Evolutionary conservation across 2,113 vertebrate species (phyloP), one percentile per base, ranked within the genome.

Genomic region (Stercorarius parasiticus): DNA sequence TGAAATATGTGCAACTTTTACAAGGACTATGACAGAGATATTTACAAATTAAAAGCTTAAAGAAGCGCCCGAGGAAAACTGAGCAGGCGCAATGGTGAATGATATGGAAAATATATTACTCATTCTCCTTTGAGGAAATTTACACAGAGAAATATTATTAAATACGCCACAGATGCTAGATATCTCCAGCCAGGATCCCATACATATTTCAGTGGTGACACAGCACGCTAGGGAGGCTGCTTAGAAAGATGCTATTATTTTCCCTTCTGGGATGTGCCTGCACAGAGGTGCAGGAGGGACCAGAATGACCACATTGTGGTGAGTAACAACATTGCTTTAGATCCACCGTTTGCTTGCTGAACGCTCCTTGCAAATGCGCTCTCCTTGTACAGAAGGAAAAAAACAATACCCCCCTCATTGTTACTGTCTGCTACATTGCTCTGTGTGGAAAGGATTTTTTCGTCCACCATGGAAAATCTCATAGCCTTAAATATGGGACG

Each of bases 381-480:
- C 32, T 83, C 19, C 56, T 38, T 38, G 40, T 42, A 18, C 4
- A 38, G 62, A 71, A 85, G 52, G 6, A 71, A 83, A 84, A 58
- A 53, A 90, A 9, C 1, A 5, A 59, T 5, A 11, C 5, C 9
- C 5, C 1, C 16, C 15, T 32, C 2, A 0, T 38, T 47, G 38
- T 40, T 65, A 52, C 29, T 45, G 9, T 43, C 52, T 85, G 71
- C 40, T 43, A 22, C 6, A 2, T 53, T 34, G 38, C 47, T 82
- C 65, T 79, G 19, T 8, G 11, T 38, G 52, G 32, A 86, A 91
- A 73, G 38, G 49, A 42, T 42, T 80, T 88, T 87, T 90, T 62
- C 15, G 40, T 40, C 22, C 64, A 53, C 40, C 11, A n/a, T 10
- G 43, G 47, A 82, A 93, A 90, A 76, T 58, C 55, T 58, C 72